Evolutionary conservation across 2,797 vertebrate species (phyloP).

Genomic region (Thripadectes ignobilis): DNA sequence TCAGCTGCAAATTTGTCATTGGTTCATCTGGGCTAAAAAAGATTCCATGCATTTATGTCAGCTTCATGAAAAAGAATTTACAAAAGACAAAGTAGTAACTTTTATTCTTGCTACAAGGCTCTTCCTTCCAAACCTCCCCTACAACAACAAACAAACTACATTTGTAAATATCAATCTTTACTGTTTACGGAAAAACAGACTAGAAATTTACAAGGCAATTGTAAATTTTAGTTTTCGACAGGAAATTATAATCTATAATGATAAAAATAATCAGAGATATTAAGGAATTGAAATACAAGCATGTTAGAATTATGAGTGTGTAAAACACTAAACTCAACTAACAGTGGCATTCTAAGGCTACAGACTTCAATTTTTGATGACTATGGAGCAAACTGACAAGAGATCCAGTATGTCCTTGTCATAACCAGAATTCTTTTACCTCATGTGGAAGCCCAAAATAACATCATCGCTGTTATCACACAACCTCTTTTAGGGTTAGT

Average conservation of each 20-base stretch:
- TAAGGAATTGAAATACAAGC: background rate
- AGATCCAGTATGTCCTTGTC: background rate
- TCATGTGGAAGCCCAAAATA: background rate
- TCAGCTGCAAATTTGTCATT: conserved; percentile 86
- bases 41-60: background rate
- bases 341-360: background rate
- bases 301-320: background rate
- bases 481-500: background rate
- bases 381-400: background rate
- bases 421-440: background rate
- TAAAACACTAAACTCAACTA: background rate
- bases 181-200: background rate
- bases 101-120: background rate
- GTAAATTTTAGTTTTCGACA: background rate
- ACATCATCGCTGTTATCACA: background rate
- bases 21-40: conserved; percentile 89
- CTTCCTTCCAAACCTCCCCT: background rate
- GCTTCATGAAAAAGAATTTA: background rate
- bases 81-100: background rate
- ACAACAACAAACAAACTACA: background rate
- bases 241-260: background rate
- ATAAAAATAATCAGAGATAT: background rate
- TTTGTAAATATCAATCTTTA: background rate
- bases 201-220: background rate
- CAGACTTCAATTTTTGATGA: background rate